A percentile compares a stretch with the other conserved stretches of the same genome.
Conservation (phyloP, 2,797 vertebrate genomes). For the Molossus molossus region DNA sequence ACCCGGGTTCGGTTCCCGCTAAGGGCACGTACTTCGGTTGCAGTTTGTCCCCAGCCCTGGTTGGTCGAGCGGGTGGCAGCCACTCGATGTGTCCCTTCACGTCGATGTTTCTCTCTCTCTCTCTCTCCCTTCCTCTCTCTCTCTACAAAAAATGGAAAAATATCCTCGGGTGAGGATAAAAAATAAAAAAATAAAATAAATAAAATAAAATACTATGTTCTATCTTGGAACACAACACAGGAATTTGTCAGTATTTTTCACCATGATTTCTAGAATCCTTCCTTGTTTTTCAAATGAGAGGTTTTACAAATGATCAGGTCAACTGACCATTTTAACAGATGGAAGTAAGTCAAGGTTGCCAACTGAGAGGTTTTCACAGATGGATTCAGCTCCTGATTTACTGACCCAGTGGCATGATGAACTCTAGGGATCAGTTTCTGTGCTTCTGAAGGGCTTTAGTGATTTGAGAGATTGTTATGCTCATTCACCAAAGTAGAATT, state of each 20-base stretch:
- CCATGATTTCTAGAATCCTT: conserved; percentile 23
- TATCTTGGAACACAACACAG: neutral
- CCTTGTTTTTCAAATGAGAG: conserved; percentile 41
- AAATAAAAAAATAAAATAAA: too few species aligned
- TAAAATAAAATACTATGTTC: conserved; percentile 9
- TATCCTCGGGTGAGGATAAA: too few species aligned
- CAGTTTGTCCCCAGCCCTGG: too few species aligned
- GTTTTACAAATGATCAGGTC: neutral
- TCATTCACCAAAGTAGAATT: neutral
- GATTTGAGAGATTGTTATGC: neutral
- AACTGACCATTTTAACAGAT: conserved; percentile 7
- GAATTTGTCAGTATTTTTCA: neutral
- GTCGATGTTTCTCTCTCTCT: too few species aligned
- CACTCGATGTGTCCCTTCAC: too few species aligned
- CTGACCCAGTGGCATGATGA: neutral
- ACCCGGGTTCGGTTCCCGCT: too few species aligned
- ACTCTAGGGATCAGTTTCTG: neutral
- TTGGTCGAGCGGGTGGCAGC: too few species aligned
- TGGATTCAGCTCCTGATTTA: neutral
- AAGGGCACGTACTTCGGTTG: too few species aligned
- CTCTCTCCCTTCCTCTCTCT: too few species aligned
- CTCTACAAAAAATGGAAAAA: too few species aligned
- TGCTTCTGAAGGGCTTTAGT: neutral
- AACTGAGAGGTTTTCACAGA: neutral
- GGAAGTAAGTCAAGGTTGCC: neutral